Evolutionary conservation across 2,797 vertebrate species (phyloP), one percentile per base, ranked within the genome.

Genomic region (Poeciliopsis turneri): DNA sequence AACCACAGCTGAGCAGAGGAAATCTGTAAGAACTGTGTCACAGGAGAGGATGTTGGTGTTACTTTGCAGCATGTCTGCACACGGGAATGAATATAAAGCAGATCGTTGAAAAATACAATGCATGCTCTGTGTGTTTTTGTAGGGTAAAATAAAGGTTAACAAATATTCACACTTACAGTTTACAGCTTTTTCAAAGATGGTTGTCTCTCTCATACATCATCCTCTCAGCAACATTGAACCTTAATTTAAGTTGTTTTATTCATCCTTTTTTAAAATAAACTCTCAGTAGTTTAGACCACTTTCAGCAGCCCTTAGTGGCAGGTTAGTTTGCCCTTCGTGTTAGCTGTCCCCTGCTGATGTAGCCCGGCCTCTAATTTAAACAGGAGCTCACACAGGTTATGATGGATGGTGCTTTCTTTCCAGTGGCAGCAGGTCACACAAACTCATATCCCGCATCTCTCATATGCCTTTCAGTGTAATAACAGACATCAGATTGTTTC

Each of bases 321-420:
- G 82, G n/a, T 77, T 61, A 20, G 66, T 82, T 84, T 89, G 88
- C 81, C 87, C 88, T 89, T 82, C 79, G 82, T 86, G 80, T 88
- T 82, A 82, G 82, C 81, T 53, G 70, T 76, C 77, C 75, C 75
- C 46, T 20, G 47, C 79, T 77, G 80, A 88, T 76, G 82, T 72
- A 43, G 51, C 78, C 68, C 75, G 69, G 74, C 74, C 69, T 83
- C 46, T 86, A 74, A 89, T 90, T 80, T 79, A 80, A 87, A 83
- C 74, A 80, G 72, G 73, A 81, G 82, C 85, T 86, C 80, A 77
- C 72, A 74, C 39, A 76, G 79, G 84, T 90, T 82, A 82, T 93
- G 92, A 94, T 94, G 86, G 87, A 95, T 94, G 90, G 80, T 7
- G 79, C 81, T 90, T 81, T 86, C 78, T 81, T 66, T 78, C 57